A percentile compares a stretch with the other conserved stretches of the same genome.
phyloP scores from a whole-genome alignment of 2,797 vertebrate genomes.

The Siniperca undulata region DNA sequence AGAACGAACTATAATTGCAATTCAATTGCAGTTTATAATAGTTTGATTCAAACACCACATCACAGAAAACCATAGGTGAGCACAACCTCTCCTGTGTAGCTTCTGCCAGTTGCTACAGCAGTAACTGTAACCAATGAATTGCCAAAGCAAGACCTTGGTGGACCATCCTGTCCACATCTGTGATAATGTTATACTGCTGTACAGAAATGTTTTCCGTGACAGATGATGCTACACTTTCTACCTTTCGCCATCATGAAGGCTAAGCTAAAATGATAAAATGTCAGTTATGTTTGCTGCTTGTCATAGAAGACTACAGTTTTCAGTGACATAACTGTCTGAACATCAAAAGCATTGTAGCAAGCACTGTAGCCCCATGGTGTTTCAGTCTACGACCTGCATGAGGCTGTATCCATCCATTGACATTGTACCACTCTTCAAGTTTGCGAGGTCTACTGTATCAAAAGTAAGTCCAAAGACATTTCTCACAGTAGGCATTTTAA shows the following conservation, averaged over 20 bases:
- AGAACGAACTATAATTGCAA: neutral
- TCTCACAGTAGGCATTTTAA: neutral
- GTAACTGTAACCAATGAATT: neutral
- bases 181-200: neutral
- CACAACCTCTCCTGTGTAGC: neutral
- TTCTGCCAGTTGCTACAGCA: neutral
- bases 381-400: neutral
- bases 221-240: neutral
- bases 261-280: constrained; percentile 11
- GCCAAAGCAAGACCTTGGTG: neutral
- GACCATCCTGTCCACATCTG: neutral
- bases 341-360: neutral
- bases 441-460: neutral
- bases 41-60: neutral
- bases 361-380: neutral
- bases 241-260: neutral
- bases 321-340: neutral
- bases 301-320: neutral
- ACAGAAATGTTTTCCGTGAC: neutral
- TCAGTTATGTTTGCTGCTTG: neutral
- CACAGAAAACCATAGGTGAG: neutral
- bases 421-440: neutral
- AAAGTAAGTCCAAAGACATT: neutral
- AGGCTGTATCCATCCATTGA: neutral
- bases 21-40: neutral